These are phyloP conservation scores for Sitta europaea DNA, from an alignment of 2,113 vertebrate genomes.

Conservation along the genomic window DNA sequence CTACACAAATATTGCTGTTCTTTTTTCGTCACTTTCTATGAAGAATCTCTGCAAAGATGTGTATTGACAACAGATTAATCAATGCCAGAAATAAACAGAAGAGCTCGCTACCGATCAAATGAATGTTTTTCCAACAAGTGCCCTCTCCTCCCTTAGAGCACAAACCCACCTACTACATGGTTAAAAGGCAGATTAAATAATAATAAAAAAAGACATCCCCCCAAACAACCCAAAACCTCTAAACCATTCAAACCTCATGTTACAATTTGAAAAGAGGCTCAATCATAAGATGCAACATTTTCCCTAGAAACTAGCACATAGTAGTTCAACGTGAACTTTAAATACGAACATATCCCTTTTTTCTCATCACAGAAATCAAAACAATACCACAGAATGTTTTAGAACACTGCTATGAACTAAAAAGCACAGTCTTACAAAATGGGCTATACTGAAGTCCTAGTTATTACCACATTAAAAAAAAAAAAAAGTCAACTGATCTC, in stretches of 20 bases:
- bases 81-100: neutral
- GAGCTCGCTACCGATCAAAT: neutral
- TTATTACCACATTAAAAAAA: neutral
- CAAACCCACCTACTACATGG: neutral
- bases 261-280: neutral
- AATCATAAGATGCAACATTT: neutral
- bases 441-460: neutral
- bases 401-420: neutral
- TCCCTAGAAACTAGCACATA: neutral
- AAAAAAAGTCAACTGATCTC: neutral
- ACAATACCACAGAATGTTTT: neutral
- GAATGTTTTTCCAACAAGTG: neutral
- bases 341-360: neutral
- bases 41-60: neutral
- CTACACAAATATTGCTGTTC: neutral
- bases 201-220: fast-evolving
- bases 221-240: neutral
- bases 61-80: neutral
- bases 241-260: neutral
- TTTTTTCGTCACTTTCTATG: neutral
- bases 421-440: neutral
- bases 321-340: neutral
- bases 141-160: neutral
- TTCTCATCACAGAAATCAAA: neutral
- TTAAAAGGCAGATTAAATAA: neutral